Evolutionary conservation across 1,140 invertebrate genomes (phyloP).

Genomic region (Drosophila tristis): DNA sequence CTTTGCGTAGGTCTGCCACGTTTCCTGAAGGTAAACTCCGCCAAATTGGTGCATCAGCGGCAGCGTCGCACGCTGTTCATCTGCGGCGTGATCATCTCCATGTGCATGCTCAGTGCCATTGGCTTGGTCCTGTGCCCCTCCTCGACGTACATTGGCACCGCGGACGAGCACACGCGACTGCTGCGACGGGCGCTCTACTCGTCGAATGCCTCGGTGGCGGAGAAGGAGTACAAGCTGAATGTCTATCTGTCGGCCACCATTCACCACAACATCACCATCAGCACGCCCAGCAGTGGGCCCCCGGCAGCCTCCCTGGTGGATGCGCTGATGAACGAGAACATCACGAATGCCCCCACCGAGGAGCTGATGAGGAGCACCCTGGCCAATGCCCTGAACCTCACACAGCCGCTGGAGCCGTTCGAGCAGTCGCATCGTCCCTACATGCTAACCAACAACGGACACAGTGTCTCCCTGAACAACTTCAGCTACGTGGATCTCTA

Average conservation of each 20-base stretch:
- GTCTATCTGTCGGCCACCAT: slow-evolving; percentile 82
- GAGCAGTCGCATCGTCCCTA: slow-evolving; percentile 59
- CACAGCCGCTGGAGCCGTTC: slow-evolving; percentile 48
- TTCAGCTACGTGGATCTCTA: slow-evolving; percentile 24
- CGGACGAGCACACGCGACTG: slow-evolving; percentile 16
- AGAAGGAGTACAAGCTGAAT: slow-evolving; percentile 78
- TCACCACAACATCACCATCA: slow-evolving; percentile 84
- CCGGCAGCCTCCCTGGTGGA: slow-evolving; percentile 48
- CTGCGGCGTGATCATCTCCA: slow-evolving; percentile 91
- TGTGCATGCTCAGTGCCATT: slow-evolving; percentile 87
- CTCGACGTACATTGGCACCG: slow-evolving; percentile 58
- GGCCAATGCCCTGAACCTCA: slow-evolving; percentile 59
- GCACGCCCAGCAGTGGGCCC: slow-evolving; percentile 46
- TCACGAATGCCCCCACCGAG: slow-evolving; percentile 51
- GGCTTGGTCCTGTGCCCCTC: slow-evolving; percentile 75
- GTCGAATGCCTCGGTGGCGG: slow-evolving; percentile 26
- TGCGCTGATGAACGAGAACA: slow-evolving; percentile 53
- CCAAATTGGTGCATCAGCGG: slow-evolving; percentile 89
- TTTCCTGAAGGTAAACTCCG: slow-evolving; percentile 89
- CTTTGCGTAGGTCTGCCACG: slow-evolving; percentile 85
- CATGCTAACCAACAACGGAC: slow-evolving; percentile 27
- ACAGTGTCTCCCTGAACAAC: slow-evolving; percentile 30
- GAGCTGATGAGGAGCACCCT: slow-evolving; percentile 64
- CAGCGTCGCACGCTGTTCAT: slow-evolving; percentile 90
- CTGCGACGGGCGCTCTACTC: slow-evolving; percentile 14